These are phyloP conservation scores for Agraylea sexmaculata DNA, from an alignment of 1,140 invertebrate species.

Conservation along the genomic window DNA sequence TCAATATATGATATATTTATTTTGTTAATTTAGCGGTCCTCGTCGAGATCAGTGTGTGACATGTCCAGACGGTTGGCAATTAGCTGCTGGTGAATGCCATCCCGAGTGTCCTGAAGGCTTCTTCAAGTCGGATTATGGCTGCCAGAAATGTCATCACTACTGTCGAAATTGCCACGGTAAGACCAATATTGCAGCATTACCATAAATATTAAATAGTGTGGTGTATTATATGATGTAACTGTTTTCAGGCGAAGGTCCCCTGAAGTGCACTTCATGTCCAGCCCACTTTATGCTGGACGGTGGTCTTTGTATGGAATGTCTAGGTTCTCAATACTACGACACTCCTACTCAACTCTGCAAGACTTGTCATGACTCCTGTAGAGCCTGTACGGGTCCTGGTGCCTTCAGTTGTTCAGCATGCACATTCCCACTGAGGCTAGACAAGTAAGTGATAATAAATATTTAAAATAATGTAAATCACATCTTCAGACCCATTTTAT, in stretches of 20 bases:
- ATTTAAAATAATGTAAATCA: too few species aligned
- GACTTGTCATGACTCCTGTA: conserved; percentile 55
- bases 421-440: conserved; percentile 48
- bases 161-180: conserved; percentile 68
- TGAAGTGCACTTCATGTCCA: conserved; percentile 61
- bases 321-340: conserved; percentile 61
- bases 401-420: conserved; percentile 57
- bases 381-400: conserved; percentile 55
- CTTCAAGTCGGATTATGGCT: conserved; percentile 65
- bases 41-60: conserved; percentile 70
- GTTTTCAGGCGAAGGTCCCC: conserved; percentile 50
- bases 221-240: too few species aligned
- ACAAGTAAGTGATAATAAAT: conserved; percentile 42
- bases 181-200: conserved; percentile 1
- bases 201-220: too few species aligned
- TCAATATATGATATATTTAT: neutral
- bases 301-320: conserved; percentile 60
- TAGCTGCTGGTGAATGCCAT: conserved; percentile 70
- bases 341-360: conserved; percentile 52
- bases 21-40: conserved; percentile 44
- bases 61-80: conserved; percentile 62
- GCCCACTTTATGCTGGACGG: conserved; percentile 60
- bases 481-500: too few species aligned
- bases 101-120: conserved; percentile 74
- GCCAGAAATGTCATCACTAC: conserved; percentile 74